Percentiles rank a stretch among this genome's conserved stretches.
These are phyloP conservation scores for Watsonalla cultraria DNA, from an alignment of 2,888 invertebrate species.

Conservation along the genomic window DNA sequence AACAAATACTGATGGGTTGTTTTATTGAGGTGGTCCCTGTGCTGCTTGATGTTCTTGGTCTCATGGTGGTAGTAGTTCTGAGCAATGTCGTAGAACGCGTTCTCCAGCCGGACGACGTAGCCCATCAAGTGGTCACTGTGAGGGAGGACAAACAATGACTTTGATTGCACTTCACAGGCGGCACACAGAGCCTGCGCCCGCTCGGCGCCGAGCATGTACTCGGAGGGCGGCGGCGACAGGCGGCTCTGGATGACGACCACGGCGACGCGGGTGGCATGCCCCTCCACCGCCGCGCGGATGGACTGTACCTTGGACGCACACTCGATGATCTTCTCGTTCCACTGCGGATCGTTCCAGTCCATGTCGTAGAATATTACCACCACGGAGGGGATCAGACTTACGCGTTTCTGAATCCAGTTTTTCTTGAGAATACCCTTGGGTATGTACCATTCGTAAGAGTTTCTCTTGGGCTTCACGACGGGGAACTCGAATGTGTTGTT, in stretches of 20 bases:
- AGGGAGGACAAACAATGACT: conserved; percentile 94
- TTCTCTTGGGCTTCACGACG: conserved; percentile 89
- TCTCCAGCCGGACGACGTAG: conserved; percentile 89
- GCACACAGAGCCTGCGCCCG: conserved; percentile 93
- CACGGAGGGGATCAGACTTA: conserved; percentile 93
- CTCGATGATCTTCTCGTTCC: conserved; percentile 97
- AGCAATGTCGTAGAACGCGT: conserved; percentile 95
- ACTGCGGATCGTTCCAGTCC: conserved; percentile 96
- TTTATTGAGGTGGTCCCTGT: conserved; percentile 94
- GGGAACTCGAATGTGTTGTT: conserved; percentile 92
- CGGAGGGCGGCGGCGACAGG: conserved; percentile 86
- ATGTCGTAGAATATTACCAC: conserved; percentile 97
- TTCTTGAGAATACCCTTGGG: conserved; percentile 96
- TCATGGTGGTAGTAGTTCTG: conserved; percentile 95
- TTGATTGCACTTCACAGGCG: conserved; percentile 94
- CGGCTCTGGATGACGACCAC: conserved; percentile 95
- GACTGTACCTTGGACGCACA: conserved; percentile 94
- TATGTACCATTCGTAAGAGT: conserved; percentile 96
- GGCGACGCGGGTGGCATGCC: conserved; percentile 86
- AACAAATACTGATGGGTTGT: conserved; percentile 94
- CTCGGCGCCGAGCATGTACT: conserved; percentile 92
- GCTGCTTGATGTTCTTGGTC: conserved; percentile 90
- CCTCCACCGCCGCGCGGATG: conserved; percentile 85
- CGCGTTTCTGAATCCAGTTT: conserved; percentile 97
- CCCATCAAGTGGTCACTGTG: conserved; percentile 92